Evolutionary conservation across 2,797 vertebrate genomes (phyloP), one percentile per base, ranked within the genome.

Genomic region (Chaetodon trifasciatus): DNA sequence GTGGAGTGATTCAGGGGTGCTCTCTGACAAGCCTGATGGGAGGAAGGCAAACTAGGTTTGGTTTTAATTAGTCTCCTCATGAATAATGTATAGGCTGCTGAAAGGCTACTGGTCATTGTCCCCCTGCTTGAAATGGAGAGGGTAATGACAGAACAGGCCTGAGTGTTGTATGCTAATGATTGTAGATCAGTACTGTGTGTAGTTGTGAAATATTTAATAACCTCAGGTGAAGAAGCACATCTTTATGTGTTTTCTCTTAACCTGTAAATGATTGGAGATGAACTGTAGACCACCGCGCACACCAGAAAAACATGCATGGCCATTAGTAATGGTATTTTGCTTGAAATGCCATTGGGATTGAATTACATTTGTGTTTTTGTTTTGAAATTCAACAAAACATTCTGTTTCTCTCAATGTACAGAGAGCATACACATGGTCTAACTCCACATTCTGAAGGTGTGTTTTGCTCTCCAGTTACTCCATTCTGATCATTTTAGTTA

Each of bases 51-150:
- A 77, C 67, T 39, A 32, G 70, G 70, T 88, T 78, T 86, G 42
- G 64, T 88, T 89, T 91, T 90, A 91, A 94, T 93, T 89, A 86
- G 76, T 81, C 63, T 52, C 28, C 63, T 79, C 69, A 86, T 94
- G 79, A 92, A 93, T 92, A 84, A 93, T 92, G 74, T 61, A 88
- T 81, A 64, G 28, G 62, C 62, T 74, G 58, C 75, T 67, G 40
- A 79, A 69, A 82, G 80, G 76, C 75, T 62, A 83, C 69, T 74
- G 87, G 87, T 89, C 86, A 83, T 86, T 88, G 82, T 91, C 79
- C 77, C 37, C 47, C 11, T 73, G 76, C 72, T 81, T 63, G n/a
- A 79, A 85, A 80, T 63, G 37, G 60, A 77, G 76, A 75, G 37
- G 64, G 37, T 81, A 85, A 88, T 87, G 74, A 75, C 42, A 68